These are phyloP conservation scores for Calycopis cecrops DNA, from an alignment of 1,140 invertebrate genomes.

Conservation along the genomic window DNA sequence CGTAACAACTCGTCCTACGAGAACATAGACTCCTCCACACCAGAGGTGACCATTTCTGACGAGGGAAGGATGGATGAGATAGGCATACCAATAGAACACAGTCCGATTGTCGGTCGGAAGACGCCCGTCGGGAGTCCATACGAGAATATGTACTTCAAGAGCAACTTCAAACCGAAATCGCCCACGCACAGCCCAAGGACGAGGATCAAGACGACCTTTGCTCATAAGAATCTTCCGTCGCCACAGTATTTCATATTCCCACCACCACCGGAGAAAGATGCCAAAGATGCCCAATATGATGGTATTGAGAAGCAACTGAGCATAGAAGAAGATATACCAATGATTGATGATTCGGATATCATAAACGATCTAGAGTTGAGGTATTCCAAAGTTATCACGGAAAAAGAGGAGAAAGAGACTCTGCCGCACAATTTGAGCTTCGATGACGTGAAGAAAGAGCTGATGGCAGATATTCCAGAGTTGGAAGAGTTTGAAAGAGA, in stretches of 20 bases:
- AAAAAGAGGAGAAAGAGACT: constrained; percentile 34
- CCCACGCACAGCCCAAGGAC: constrained; percentile 77
- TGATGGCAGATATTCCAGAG: constrained; percentile 72
- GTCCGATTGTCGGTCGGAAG: constrained; percentile 24
- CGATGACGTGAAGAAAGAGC: constrained; percentile 69
- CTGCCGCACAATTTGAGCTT: constrained; percentile 62
- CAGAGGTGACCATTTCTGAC: constrained; percentile 53
- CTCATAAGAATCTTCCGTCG: constrained; percentile 64
- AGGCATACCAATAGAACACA: constrained; percentile 60
- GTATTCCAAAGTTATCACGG: constrained; percentile 59
- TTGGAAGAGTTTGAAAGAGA: constrained; percentile 70
- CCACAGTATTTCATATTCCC: constrained; percentile 73
- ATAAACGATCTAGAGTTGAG: constrained; percentile 69
- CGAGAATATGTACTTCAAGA: constrained; percentile 72
- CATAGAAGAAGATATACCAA: constrained; percentile 73
- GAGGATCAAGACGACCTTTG: constrained; percentile 77
- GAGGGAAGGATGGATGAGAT: constrained; percentile 67
- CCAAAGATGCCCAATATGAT: constrained; percentile 27
- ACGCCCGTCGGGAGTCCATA: constrained; percentile 68
- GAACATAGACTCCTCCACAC: constrained; percentile 61
- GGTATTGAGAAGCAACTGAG: constrained; percentile 71
- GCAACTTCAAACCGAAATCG: constrained; percentile 71
- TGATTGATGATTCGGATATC: constrained; percentile 69
- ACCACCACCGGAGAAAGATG: constrained; percentile 52
- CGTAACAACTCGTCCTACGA: constrained; percentile 69